A percentile compares a stretch with the other conserved stretches of the same genome.
phyloP scores from a whole-genome alignment of 1,140 invertebrate species.

The Sinonovacula constricta region DNA sequence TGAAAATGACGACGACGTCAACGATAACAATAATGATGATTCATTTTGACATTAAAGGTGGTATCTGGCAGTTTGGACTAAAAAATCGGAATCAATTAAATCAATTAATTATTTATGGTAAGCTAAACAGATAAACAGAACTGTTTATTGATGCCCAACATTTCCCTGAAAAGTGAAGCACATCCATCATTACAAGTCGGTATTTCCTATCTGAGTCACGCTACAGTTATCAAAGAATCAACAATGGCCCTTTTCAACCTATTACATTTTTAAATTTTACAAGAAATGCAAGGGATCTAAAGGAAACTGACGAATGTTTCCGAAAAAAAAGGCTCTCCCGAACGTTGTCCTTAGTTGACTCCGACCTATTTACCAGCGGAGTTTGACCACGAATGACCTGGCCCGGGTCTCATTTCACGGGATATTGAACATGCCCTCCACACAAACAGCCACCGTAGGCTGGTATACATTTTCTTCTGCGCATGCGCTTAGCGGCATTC shows the following conservation, averaged over 20 bases:
- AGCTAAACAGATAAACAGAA: neutral
- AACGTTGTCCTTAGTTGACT: conserved; percentile 45
- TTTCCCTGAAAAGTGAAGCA: neutral
- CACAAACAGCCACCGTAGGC: too few relatives aligned
- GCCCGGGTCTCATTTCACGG: conserved; percentile 1
- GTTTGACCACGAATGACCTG: conserved; percentile 27
- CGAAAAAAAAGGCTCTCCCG: conserved; percentile 12
- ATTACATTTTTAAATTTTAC: neutral
- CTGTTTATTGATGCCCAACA: neutral
- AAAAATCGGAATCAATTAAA: neutral
- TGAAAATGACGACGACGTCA: too few relatives aligned
- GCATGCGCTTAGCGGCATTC: too few relatives aligned
- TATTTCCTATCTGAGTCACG: neutral
- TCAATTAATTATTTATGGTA: neutral
- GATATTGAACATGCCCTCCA: neutral
- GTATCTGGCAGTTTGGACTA: too few relatives aligned
- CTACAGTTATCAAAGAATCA: neutral
- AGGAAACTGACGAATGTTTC: conserved; percentile 3
- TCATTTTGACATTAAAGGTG: too few relatives aligned
- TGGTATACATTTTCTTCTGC: too few relatives aligned
- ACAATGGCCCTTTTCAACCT: neutral
- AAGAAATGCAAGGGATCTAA: neutral
- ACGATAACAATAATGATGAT: too few relatives aligned
- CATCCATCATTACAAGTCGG: neutral
- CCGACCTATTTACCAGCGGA: neutral